Percentiles rank a stretch among this genome's conserved stretches.
phyloP scores from a whole-genome alignment of 2,888 invertebrate species.

The Heliconius cydno region DNA sequence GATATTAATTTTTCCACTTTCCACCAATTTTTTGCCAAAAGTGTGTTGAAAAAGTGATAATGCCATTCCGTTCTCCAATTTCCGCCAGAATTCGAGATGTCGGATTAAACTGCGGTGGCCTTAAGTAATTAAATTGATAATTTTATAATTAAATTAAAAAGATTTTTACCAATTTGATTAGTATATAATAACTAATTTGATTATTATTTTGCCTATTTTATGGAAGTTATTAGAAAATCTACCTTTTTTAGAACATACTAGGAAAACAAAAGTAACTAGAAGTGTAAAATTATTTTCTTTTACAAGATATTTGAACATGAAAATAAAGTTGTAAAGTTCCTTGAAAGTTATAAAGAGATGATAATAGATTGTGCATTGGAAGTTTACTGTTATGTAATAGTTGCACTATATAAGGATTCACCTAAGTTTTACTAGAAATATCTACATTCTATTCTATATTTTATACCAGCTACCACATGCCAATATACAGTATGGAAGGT shows the following conservation, averaged over 20 bases:
- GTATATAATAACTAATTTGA: too few relatives aligned
- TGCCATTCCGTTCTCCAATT: too few relatives aligned
- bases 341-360: slow-evolving; percentile 32
- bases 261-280: neutral
- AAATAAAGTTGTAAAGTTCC: slow-evolving; percentile 35
- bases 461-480: neutral
- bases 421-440: slow-evolving; percentile 8
- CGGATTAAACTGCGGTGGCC: too few relatives aligned
- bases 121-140: too few relatives aligned
- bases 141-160: too few relatives aligned
- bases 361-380: slow-evolving; percentile 34
- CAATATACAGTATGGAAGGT: neutral
- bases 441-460: slow-evolving; percentile 7
- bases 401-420: slow-evolving; percentile 17
- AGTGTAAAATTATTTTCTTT: slow-evolving; percentile 21
- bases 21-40: too few relatives aligned
- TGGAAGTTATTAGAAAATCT: neutral
- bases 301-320: slow-evolving; percentile 32
- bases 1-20: too few relatives aligned
- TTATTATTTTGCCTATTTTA: too few relatives aligned
- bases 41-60: too few relatives aligned
- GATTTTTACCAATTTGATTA: too few relatives aligned
- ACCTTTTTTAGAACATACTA: neutral
- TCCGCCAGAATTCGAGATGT: too few relatives aligned
- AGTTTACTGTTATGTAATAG: slow-evolving; percentile 29